Conservation (phyloP, 2,113 vertebrate species). For the Miniopterus natalensis region DNA sequence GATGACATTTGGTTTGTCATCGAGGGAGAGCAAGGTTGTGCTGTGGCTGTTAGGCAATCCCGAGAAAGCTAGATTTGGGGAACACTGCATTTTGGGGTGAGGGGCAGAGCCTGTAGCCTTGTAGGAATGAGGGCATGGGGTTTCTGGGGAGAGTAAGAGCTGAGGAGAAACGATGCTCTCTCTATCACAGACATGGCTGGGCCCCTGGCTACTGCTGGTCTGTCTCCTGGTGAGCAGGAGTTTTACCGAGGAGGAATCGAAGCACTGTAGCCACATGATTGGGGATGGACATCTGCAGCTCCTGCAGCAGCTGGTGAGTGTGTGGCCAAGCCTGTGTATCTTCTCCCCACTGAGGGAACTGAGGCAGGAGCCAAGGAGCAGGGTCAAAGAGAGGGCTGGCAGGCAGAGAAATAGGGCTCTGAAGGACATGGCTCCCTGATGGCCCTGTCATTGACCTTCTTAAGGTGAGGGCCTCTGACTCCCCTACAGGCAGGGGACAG, state of each 20-base stretch:
- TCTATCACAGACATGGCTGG: slow-evolving; percentile 84
- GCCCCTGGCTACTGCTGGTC: slow-evolving; percentile 80
- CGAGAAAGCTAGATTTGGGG: slow-evolving; percentile 20
- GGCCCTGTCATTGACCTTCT: background rate
- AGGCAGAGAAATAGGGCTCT: background rate
- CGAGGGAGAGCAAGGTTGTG: background rate
- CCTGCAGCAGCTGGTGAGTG: slow-evolving; percentile 88
- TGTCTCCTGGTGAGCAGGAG: slow-evolving; percentile 81
- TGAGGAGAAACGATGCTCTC: background rate
- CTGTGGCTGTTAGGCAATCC: background rate
- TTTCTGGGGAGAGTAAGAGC: background rate
- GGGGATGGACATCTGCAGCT: slow-evolving; percentile 77
- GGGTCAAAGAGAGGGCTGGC: background rate
- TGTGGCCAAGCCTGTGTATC: background rate
- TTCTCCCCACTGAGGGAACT: background rate
- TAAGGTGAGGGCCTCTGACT: background rate
- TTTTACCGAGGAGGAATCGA: slow-evolving; percentile 69
- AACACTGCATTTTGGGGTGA: background rate
- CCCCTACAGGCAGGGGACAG: background rate
- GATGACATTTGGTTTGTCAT: background rate
- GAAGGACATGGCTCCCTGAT: background rate
- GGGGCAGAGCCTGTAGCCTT: too few relatives aligned
- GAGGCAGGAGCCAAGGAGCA: slow-evolving; percentile 17
- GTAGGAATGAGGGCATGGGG: background rate
- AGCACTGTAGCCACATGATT: slow-evolving; percentile 86